Evolutionary conservation across 1,140 invertebrate genomes (phyloP).

Genomic region (Nixonia krombeini): DNA sequence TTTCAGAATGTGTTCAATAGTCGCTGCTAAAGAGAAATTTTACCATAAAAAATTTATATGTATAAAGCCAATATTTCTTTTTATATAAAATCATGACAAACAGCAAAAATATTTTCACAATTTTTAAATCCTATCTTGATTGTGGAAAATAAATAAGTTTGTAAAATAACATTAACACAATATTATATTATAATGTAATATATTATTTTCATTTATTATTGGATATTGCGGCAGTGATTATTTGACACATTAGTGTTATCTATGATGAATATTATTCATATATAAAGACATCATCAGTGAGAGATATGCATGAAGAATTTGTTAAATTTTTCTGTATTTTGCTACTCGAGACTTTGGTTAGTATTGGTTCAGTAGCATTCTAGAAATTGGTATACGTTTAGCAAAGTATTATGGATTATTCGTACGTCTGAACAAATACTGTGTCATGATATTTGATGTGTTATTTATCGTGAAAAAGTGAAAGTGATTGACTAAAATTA

Average conservation of each 20-base stretch:
- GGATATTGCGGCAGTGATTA: background rate
- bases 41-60: background rate
- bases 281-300: slow-evolving; percentile 25
- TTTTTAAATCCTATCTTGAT: too few relatives aligned
- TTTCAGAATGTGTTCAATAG: background rate
- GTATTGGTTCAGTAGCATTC: slow-evolving; percentile 51
- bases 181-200: too few relatives aligned
- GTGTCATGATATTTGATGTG: slow-evolving; percentile 32
- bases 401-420: slow-evolving; percentile 11
- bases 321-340: slow-evolving; percentile 53
- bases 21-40: background rate
- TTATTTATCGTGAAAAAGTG: slow-evolving; percentile 19
- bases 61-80: too few relatives aligned
- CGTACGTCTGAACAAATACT: slow-evolving; percentile 14
- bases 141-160: too few relatives aligned
- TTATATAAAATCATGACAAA: too few relatives aligned
- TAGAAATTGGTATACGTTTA: slow-evolving; percentile 31
- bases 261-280: background rate
- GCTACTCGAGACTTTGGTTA: slow-evolving; percentile 47
- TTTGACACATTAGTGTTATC: background rate
- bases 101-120: too few relatives aligned
- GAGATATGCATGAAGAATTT: slow-evolving; percentile 55
- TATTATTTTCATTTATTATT: background rate
- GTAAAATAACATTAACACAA: too few relatives aligned
- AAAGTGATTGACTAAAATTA: slow-evolving; percentile 3